Percentiles rank a stretch among this genome's conserved stretches.
Evolutionary conservation across 2,888 invertebrate species (phyloP).

Genomic region (Bombylius discolor): DNA sequence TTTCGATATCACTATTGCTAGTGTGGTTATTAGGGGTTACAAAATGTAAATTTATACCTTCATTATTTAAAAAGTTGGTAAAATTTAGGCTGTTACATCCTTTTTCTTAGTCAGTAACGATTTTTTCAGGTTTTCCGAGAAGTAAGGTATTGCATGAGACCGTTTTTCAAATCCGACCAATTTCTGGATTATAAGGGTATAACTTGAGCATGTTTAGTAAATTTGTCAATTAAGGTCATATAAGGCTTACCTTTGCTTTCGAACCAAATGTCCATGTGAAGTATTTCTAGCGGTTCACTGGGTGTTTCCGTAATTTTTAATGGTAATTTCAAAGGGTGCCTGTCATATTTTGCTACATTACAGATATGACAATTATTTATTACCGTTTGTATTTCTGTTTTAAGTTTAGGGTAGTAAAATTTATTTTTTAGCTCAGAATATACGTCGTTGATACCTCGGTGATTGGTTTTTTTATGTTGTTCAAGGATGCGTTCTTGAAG

Average conservation of each 20-base stretch:
- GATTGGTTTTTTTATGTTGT: constrained; percentile 4
- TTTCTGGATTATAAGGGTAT: constrained; percentile 2
- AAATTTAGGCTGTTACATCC: too few species aligned
- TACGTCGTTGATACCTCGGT: constrained; percentile 4
- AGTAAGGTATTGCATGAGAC: constrained; percentile 7
- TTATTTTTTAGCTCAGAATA: constrained; percentile 2
- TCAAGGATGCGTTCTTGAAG: neutral
- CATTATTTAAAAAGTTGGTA: too few species aligned
- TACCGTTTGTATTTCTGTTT: constrained; percentile 1
- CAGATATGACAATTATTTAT: constrained; percentile 9
- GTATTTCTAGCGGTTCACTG: neutral
- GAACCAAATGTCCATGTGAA: constrained; percentile 7
- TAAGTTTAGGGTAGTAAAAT: constrained; percentile 4
- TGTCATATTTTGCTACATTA: constrained; percentile 6
- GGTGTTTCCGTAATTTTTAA: constrained; percentile 6
- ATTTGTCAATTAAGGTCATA: constrained; percentile 5
- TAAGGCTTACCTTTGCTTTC: neutral
- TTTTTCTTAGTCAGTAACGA: neutral
- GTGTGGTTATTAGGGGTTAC: too few species aligned
- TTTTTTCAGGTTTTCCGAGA: constrained; percentile 10
- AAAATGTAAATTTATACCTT: too few species aligned
- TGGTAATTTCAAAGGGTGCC: neutral
- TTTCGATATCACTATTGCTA: too few species aligned
- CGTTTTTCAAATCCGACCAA: constrained; percentile 2
- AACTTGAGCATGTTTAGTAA: constrained; percentile 6